Evolutionary conservation across 2,113 vertebrate species (phyloP).

Genomic region (Lonchura striata): DNA sequence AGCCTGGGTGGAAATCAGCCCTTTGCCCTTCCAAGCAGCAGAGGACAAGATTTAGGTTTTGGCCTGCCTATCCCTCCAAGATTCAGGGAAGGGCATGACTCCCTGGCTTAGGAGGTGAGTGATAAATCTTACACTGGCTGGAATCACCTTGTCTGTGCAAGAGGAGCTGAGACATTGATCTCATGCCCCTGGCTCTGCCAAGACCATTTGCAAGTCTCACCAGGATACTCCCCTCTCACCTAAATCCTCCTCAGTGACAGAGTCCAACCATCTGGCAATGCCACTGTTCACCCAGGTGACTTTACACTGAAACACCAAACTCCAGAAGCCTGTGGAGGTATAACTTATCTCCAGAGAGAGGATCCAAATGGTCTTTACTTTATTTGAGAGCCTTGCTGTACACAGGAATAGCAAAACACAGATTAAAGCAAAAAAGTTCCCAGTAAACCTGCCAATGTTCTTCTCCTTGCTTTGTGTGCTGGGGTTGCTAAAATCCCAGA

Average conservation of each 20-base stretch:
- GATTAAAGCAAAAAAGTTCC: background rate
- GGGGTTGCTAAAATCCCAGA: background rate
- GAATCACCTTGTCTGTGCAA: background rate
- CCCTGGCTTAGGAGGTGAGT: background rate
- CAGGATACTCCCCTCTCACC: background rate
- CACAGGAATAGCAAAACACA: background rate
- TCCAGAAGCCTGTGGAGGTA: background rate
- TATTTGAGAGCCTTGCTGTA: background rate
- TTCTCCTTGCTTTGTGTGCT: background rate
- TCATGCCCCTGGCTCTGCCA: background rate
- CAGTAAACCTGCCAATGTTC: background rate
- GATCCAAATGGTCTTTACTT: background rate
- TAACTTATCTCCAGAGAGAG: background rate
- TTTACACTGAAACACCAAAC: background rate
- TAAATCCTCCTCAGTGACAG: background rate
- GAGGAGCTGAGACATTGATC: background rate
- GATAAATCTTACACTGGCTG: background rate
- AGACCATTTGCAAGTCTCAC: background rate
- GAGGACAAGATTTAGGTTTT: background rate
- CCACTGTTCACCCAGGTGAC: background rate
- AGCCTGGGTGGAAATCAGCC: background rate
- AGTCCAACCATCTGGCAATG: background rate
- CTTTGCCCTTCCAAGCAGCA: background rate
- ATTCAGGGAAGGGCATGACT: background rate
- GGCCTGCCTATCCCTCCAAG: background rate